Evolutionary conservation across 1,140 invertebrate genomes (phyloP).

Genomic region (Brachionus koreanus): DNA sequence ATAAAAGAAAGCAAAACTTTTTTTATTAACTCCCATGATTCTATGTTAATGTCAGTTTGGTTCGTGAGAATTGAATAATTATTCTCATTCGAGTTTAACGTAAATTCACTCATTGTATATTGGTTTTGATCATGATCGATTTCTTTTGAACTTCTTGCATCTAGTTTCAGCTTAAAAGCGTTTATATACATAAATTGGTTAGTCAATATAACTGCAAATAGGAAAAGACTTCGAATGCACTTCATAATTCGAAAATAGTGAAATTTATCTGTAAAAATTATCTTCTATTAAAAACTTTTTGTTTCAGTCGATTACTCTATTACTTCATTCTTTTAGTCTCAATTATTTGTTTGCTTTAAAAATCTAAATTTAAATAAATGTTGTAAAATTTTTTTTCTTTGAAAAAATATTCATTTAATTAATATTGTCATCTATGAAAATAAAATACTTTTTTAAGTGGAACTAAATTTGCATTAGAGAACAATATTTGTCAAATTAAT

Average conservation of each 20-base stretch:
- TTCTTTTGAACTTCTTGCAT: background rate
- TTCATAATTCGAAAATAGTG: background rate
- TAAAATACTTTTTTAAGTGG: background rate
- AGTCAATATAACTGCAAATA: background rate
- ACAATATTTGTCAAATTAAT: background rate
- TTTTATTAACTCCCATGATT: background rate
- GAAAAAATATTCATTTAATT: background rate
- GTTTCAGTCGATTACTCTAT: background rate
- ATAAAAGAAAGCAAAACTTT: background rate
- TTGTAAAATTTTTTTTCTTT: background rate
- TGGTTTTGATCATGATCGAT: background rate
- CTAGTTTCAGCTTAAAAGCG: background rate
- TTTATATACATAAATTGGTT: background rate
- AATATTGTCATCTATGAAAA: background rate
- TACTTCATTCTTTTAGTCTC: background rate
- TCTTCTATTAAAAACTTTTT: background rate
- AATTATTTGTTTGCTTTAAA: background rate
- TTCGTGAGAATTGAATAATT: constrained; percentile 7
- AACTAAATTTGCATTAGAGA: background rate
- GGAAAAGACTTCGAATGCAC: background rate
- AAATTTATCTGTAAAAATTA: background rate
- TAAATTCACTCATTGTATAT: background rate
- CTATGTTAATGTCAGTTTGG: background rate
- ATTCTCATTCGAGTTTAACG: background rate
- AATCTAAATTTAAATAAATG: background rate